Conservation (phyloP, 2,113 vertebrate genomes). For the Nettapus auritus region DNA sequence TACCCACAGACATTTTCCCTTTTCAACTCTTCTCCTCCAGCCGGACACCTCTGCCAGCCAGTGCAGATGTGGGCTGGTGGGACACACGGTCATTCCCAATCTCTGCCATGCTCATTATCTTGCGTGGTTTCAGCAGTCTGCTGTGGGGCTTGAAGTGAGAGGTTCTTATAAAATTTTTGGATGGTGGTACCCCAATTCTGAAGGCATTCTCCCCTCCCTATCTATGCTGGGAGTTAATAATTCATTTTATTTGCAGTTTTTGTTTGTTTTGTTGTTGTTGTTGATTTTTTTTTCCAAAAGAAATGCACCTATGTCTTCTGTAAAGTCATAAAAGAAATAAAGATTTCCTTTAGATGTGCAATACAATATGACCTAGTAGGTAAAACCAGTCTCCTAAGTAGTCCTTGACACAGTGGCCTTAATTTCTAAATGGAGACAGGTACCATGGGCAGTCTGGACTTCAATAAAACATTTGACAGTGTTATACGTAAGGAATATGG, state of each 20-base stretch:
- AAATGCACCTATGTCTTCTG: background rate
- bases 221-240: background rate
- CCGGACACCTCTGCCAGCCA: rapidly evolving
- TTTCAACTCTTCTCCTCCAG: background rate
- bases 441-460: background rate
- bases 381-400: background rate
- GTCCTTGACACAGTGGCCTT: background rate
- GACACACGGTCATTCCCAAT: rapidly evolving
- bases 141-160: background rate
- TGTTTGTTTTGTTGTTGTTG: too few species aligned
- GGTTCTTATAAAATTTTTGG: background rate
- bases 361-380: background rate
- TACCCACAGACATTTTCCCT: background rate
- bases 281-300: background rate
- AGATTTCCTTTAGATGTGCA: background rate
- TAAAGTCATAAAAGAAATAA: background rate
- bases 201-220: background rate
- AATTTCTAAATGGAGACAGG: background rate
- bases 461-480: background rate
- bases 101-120: background rate
- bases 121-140: background rate
- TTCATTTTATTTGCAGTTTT: background rate
- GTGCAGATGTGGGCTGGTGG: background rate
- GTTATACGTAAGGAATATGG: rapidly evolving
- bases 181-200: background rate